Conservation (phyloP, 2,113 vertebrate species). For the Empidonax alnorum region DNA sequence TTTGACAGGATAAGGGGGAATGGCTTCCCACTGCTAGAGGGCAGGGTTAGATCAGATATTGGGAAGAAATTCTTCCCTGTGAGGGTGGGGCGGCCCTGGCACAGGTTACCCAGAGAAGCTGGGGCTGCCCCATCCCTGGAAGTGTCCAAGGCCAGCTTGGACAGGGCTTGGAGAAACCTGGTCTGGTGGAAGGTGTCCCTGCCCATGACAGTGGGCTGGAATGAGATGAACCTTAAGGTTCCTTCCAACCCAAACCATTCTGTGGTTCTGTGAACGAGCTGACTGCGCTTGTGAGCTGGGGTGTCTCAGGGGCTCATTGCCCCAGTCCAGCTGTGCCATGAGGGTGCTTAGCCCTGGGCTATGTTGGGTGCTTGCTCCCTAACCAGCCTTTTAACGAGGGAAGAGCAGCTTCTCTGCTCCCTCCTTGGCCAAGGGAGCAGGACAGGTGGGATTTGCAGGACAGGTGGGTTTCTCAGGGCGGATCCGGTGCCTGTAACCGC, state of each 20-base stretch:
- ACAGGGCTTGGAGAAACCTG: not conserved
- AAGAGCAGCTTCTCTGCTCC: not conserved
- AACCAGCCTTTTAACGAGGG: not conserved
- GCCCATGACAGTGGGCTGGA: not conserved
- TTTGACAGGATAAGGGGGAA: not conserved
- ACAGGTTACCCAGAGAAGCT: not conserved
- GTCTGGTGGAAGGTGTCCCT: not conserved
- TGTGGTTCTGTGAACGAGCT: not conserved
- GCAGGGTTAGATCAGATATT: not conserved
- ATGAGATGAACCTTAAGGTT: not conserved
- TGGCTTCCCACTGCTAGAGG: not conserved
- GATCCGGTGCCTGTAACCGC: not conserved
- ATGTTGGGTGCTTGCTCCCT: not conserved
- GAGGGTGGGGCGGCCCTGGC: not conserved
- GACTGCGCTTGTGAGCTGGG: fast-evolving
- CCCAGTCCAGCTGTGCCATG: too few species aligned
- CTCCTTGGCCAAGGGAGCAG: not conserved
- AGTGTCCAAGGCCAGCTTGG: not conserved
- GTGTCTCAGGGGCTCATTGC: fast-evolving
- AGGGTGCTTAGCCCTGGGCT: not conserved
- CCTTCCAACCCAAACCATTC: not conserved
- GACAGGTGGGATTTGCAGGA: not conserved
- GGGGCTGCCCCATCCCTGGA: not conserved
- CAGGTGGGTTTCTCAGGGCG: fast-evolving
- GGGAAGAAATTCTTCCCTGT: not conserved